These are phyloP conservation scores for Tragelaphus imberbis DNA, from an alignment of 2,113 vertebrate species.

Conservation along the genomic window DNA sequence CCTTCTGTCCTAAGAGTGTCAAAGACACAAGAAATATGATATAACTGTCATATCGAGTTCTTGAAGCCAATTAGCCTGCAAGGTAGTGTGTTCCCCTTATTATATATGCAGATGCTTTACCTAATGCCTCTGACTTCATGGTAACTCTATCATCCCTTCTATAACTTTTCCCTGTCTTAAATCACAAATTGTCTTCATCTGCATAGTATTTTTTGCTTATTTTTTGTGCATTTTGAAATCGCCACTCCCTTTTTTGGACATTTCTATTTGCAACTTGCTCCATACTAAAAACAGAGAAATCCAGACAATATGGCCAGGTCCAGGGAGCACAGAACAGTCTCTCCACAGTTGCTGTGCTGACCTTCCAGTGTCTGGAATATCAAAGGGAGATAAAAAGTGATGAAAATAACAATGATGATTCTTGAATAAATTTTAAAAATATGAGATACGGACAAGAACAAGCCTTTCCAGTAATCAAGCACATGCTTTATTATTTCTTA, in stretches of 20 bases:
- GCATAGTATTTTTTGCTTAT: neutral
- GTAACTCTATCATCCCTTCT: neutral
- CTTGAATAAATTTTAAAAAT: constrained; percentile 56
- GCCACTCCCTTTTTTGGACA: neutral
- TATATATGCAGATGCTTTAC: neutral
- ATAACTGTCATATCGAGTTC: neutral
- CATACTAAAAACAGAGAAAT: neutral
- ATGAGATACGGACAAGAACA: constrained; percentile 33
- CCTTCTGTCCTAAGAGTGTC: neutral
- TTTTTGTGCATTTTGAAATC: neutral
- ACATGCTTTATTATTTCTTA: constrained; percentile 47
- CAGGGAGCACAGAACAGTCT: neutral
- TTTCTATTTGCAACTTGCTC: neutral
- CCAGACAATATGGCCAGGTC: neutral
- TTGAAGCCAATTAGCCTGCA: neutral
- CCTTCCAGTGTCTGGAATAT: neutral
- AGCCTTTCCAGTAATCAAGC: constrained; percentile 49
- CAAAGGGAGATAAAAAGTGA: neutral
- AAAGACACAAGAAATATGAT: neutral
- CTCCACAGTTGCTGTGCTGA: neutral
- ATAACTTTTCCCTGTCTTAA: neutral
- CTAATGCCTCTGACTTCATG: neutral
- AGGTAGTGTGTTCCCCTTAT: neutral
- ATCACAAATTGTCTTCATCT: neutral
- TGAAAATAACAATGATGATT: constrained; percentile 41